phyloP scores from a whole-genome alignment of 2,797 vertebrate genomes.

The Danionella dracula region DNA sequence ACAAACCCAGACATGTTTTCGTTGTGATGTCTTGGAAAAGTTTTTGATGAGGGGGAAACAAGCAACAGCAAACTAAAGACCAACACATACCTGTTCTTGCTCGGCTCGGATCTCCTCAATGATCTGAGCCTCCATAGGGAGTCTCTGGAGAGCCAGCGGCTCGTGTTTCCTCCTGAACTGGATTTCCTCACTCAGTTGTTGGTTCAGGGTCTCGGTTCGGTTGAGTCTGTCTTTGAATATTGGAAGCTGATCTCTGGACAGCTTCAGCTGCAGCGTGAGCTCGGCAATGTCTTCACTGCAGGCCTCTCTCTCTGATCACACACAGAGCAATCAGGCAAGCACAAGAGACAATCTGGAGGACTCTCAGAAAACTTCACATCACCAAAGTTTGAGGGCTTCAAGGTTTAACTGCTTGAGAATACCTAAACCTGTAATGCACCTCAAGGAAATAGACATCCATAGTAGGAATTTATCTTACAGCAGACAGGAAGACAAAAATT shows the following conservation, averaged over 20 bases:
- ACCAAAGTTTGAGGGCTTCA: no score
- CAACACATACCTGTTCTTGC: slow-evolving; percentile 42
- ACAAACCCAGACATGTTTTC: no score
- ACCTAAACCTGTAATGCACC: no score
- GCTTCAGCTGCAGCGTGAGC: slow-evolving; percentile 57
- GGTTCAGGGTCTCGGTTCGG: slow-evolving; percentile 48
- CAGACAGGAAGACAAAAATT: no score
- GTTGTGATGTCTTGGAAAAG: no score
- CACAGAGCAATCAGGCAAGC: background rate
- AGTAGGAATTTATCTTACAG: no score
- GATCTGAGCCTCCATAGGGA: slow-evolving; percentile 36
- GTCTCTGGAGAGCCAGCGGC: slow-evolving; percentile 62
- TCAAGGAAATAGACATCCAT: no score
- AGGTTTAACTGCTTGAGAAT: no score
- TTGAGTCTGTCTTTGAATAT: slow-evolving; percentile 43
- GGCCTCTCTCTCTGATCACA: slow-evolving; percentile 57
- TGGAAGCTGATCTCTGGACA: slow-evolving; percentile 38
- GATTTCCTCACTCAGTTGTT: slow-evolving; percentile 50
- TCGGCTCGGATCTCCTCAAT: slow-evolving; percentile 37
- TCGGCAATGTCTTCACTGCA: slow-evolving; percentile 57
- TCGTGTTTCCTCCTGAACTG: slow-evolving; percentile 62
- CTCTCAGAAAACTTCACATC: no score
- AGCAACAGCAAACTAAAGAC: slow-evolving; percentile 46
- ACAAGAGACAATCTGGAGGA: no score
- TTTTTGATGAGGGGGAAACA: no score